Evolutionary conservation across 2,113 vertebrate species (phyloP), one percentile per base, ranked within the genome.

Genomic region (Tachycineta bicolor): DNA sequence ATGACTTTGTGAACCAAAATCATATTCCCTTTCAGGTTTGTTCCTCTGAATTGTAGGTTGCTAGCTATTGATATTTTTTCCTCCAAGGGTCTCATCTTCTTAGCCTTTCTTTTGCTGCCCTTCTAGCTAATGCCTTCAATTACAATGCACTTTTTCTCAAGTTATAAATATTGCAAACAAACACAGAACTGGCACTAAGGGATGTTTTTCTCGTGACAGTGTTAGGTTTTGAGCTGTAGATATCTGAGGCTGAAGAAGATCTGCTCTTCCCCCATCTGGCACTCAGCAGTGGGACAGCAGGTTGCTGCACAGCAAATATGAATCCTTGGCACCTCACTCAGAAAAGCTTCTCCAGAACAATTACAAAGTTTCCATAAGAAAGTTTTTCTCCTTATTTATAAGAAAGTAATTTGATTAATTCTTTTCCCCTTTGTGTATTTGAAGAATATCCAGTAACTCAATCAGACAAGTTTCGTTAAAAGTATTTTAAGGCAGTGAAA

Each of bases 401-500:
- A 55, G 63, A 65, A 86, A 94, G 44, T 69, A 68, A 83, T 80
- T 77, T 70, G 22, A 96, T 88, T 84, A 83, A 76, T 92, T 86
- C 2, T 59, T 7, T 56, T 60, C 91, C 8, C 12, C 9, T 85
- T 25, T 68, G 5, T 26, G 26, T 70, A 24, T 79, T 93, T 90
- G 81, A 93, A 82, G 62, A 96, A 73, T 28, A 70, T 64, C 50
- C 37, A 88, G 60, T 76, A 78, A 95, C 59, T 89, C 22, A 71
- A 63, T 65, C 59, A 69, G 70, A 85, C 39, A 93, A 46, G 75
- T 85, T 74, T 89, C 4, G 16, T 77, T 91, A 81, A 69, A 87
- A 91, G 52, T 86, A 93, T 87, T 92, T 81, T 52, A 73, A 88
- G 55, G 34, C 53, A 87, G 33, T 94, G 94, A 94, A 96, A 8